A percentile compares a stretch with the other conserved stretches of the same genome.
These are phyloP conservation scores for Trogon surrucura DNA, from an alignment of 2,113 vertebrate genomes.

Conservation along the genomic window DNA sequence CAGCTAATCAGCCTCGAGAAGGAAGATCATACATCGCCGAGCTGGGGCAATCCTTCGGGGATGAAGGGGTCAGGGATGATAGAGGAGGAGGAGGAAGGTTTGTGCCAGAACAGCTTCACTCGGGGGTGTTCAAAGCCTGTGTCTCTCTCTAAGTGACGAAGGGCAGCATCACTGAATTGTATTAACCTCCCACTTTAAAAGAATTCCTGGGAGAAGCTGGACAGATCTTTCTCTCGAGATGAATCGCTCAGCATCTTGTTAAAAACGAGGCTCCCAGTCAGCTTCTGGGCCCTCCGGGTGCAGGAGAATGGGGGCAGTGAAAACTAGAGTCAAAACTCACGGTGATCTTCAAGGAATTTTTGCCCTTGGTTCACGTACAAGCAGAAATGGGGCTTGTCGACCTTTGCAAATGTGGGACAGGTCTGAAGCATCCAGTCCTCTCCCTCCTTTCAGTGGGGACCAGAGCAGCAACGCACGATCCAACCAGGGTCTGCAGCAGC, in stretches of 20 bases:
- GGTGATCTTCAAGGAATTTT: background rate
- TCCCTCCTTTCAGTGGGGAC: background rate
- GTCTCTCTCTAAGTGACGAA: background rate
- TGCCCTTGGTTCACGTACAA: background rate
- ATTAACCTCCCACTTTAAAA: background rate
- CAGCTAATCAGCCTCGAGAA: constrained; percentile 1
- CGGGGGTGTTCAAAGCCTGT: background rate
- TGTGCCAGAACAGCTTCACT: background rate
- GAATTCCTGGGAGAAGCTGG: background rate
- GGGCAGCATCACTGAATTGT: background rate
- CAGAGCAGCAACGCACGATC: background rate
- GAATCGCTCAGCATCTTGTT: background rate
- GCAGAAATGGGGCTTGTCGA: background rate
- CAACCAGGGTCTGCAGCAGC: fast-evolving
- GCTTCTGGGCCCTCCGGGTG: background rate
- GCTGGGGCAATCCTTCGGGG: background rate
- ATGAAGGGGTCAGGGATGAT: constrained; percentile 20
- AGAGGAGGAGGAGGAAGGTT: constrained; percentile 39
- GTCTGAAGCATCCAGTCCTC: background rate
- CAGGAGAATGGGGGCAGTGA: fast-evolving
- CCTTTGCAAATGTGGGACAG: background rate
- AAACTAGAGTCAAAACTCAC: background rate
- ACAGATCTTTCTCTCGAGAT: background rate
- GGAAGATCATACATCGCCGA: background rate
- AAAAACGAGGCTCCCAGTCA: background rate